Conservation (phyloP, 2,797 vertebrate genomes). For the Tapirus indicus region DNA sequence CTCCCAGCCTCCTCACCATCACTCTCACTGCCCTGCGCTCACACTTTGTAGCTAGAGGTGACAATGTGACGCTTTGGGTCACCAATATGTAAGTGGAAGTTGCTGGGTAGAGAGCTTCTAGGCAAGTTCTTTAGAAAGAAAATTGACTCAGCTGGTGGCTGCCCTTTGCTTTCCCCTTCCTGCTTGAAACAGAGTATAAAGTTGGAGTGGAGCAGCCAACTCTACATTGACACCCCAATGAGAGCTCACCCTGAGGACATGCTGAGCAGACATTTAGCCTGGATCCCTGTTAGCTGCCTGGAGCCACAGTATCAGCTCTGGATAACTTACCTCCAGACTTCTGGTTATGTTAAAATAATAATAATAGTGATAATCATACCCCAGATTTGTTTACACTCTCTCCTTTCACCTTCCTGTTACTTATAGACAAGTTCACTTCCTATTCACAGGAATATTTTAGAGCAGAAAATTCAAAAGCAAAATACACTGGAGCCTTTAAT, state of each 20-base stretch:
- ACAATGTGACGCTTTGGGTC: background rate
- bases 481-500: slow-evolving; percentile 66
- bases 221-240: background rate
- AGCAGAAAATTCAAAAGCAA: slow-evolving; percentile 66
- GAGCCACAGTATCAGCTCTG: background rate
- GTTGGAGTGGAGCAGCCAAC: background rate
- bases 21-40: fast-evolving
- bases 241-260: background rate
- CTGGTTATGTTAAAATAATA: background rate
- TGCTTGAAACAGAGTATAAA: background rate
- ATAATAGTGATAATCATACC: background rate
- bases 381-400: background rate
- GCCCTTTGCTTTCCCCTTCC: background rate
- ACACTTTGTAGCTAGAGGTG: background rate
- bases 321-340: background rate
- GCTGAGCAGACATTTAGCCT: background rate
- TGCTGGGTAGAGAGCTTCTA: background rate
- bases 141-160: background rate
- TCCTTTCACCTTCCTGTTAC: slow-evolving; percentile 37
- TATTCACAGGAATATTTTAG: slow-evolving; percentile 45
- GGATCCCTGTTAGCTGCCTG: background rate
- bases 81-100: background rate
- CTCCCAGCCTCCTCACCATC: background rate
- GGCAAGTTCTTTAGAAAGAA: background rate
- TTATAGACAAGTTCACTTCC: slow-evolving; percentile 16